phyloP scores from a whole-genome alignment of 2,888 invertebrate genomes.

The Schizotus pectinicornis region DNA sequence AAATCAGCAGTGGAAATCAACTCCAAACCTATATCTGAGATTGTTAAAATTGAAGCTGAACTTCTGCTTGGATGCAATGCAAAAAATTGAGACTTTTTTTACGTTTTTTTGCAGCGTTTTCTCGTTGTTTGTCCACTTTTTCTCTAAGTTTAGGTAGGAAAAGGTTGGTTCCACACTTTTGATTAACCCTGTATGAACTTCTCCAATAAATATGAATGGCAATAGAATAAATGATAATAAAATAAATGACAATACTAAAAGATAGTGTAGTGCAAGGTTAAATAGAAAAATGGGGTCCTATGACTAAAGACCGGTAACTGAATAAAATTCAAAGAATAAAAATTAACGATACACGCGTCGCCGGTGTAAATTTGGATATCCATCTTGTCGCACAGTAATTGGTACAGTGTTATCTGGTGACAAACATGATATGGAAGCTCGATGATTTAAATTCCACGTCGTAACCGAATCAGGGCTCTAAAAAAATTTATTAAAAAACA shows the following conservation, averaged over 20 bases:
- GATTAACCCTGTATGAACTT: too few species aligned
- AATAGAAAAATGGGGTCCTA: constrained; percentile 2
- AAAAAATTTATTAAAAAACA: constrained; percentile 17
- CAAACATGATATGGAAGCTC: constrained; percentile 41
- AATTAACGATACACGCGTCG: constrained; percentile 1
- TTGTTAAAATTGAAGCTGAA: too few species aligned
- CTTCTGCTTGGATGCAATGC: too few species aligned
- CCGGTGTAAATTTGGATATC: constrained; percentile 10
- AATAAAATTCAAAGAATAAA: constrained; percentile 5
- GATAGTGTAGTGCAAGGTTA: neutral
- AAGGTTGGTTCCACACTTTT: too few species aligned
- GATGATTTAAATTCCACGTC: constrained; percentile 37
- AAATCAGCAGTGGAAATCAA: too few species aligned
- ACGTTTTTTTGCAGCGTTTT: too few species aligned
- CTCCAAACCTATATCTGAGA: too few species aligned
- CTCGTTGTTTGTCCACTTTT: too few species aligned
- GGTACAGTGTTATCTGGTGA: constrained; percentile 14
- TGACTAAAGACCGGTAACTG: constrained; percentile 29
- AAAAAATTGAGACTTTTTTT: too few species aligned
- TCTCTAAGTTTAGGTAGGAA: too few species aligned
- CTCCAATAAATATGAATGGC: too few species aligned
- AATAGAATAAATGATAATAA: neutral
- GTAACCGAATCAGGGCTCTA: constrained; percentile 34
- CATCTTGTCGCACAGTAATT: constrained; percentile 27
- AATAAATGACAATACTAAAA: constrained; percentile 10